phyloP scores from a whole-genome alignment of 35 echinoderm and acorn worm species.

The Patiria miniata region DNA sequence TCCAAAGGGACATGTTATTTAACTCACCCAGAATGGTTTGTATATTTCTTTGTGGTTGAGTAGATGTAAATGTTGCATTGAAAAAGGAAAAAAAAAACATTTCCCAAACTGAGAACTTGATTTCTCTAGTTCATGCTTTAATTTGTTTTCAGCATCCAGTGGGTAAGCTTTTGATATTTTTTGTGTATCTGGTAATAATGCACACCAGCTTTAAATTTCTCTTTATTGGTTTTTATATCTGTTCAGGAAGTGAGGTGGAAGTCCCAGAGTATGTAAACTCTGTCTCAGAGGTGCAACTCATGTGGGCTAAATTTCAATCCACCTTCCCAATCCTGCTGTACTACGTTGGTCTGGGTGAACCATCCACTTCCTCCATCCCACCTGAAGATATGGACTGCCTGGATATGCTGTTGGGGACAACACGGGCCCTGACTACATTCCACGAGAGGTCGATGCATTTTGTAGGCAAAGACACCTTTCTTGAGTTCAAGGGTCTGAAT shows the following conservation, averaged over 20 bases:
- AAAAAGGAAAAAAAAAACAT: too few relatives aligned
- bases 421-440: not conserved
- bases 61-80: too few relatives aligned
- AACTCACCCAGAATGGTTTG: too few relatives aligned
- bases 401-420: not conserved
- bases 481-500: conserved; percentile 17
- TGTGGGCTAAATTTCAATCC: conserved; percentile 27
- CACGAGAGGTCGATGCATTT: not conserved
- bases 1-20: too few relatives aligned
- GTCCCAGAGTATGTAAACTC: conserved; percentile 18
- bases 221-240: not conserved
- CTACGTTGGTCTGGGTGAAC: conserved; percentile 22
- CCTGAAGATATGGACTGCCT: not conserved
- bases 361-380: not conserved
- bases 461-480: conserved; percentile 30
- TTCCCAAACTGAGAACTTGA: too few relatives aligned
- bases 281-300: not conserved
- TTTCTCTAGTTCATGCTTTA: too few relatives aligned
- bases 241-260: not conserved
- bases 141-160: too few relatives aligned
- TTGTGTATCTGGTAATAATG: too few relatives aligned
- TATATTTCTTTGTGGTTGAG: too few relatives aligned
- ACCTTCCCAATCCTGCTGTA: conserved; percentile 24
- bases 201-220: not conserved
- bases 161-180: too few relatives aligned